Conservation (phyloP, 2,797 vertebrate genomes). For the Malacoraja senta region DNA sequence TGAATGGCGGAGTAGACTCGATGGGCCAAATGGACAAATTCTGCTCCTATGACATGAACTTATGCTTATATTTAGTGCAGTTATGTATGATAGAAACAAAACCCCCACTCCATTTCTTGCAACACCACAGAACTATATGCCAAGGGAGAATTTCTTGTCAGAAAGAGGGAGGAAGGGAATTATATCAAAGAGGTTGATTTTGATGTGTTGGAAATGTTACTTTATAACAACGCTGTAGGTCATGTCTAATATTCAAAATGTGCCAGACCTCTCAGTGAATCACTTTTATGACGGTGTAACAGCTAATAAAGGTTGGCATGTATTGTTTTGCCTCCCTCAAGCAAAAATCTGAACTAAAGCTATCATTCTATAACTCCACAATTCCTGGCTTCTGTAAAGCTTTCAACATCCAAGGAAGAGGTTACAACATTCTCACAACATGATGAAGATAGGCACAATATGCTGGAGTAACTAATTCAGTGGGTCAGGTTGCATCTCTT, state of each 20-base stretch:
- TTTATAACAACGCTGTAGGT: background rate
- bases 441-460: no score
- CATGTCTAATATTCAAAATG: background rate
- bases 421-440: background rate
- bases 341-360: background rate
- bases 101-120: background rate
- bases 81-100: background rate
- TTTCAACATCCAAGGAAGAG: background rate
- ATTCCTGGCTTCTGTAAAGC: background rate
- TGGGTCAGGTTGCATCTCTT: no score
- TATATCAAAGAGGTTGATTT: background rate
- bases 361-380: background rate
- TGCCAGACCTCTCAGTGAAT: background rate
- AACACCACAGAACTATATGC: background rate
- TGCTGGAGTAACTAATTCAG: no score
- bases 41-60: no score
- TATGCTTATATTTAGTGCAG: background rate
- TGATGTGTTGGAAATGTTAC: background rate
- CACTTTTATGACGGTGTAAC: background rate
- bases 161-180: background rate
- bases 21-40: no score
- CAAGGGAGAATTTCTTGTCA: background rate
- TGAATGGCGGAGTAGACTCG: no score
- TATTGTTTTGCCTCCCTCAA: background rate
- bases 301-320: background rate